These are phyloP conservation scores for Eilema caniola DNA, from an alignment of 2,888 invertebrate species.

Conservation along the genomic window DNA sequence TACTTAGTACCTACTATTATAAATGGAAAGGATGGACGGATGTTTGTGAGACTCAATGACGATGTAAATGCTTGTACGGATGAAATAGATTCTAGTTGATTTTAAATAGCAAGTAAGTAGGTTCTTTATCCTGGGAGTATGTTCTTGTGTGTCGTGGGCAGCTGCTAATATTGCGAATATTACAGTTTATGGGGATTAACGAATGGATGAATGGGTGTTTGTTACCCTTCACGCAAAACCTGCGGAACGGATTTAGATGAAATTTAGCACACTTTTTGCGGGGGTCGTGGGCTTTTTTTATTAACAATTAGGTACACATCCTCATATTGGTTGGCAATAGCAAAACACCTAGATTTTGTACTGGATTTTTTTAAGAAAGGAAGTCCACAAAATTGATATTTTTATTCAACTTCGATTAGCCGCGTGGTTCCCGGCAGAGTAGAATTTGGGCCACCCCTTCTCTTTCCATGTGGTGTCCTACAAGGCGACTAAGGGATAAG, in stretches of 20 bases:
- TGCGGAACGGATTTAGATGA: background rate
- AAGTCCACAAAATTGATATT: background rate
- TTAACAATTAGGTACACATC: background rate
- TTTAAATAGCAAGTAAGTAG: background rate
- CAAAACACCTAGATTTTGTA: background rate
- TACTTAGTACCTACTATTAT: background rate
- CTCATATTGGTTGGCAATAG: background rate
- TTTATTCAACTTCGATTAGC: too few species aligned
- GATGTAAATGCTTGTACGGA: background rate
- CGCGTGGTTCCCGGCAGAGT: too few species aligned
- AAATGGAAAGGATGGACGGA: background rate
- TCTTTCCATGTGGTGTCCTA: too few species aligned
- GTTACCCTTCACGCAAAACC: background rate
- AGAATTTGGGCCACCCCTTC: too few species aligned
- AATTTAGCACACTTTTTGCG: background rate
- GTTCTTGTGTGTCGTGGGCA: background rate
- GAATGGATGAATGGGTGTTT: background rate
- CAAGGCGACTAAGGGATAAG: too few species aligned
- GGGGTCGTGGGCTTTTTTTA: background rate
- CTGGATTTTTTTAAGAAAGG: too few species aligned
- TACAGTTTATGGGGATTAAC: background rate
- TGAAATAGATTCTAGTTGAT: background rate
- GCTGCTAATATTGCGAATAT: background rate
- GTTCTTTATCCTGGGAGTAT: background rate
- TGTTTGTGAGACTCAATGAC: background rate